Base-by-base conservation (phyloP, 2,888 invertebrate species). In the Cryptophagus acutangulus region DNA sequence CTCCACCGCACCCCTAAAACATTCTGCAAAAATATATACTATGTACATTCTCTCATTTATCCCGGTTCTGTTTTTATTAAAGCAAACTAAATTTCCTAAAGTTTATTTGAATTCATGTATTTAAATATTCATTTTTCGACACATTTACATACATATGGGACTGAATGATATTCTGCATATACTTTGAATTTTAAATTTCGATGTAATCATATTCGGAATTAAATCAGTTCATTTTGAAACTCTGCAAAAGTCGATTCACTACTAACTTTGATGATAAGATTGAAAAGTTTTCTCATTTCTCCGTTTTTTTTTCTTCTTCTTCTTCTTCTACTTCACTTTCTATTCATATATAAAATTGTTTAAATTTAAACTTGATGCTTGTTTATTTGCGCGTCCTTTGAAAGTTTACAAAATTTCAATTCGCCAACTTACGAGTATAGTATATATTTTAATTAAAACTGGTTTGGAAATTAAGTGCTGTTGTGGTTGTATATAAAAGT, bases 221-320 rank as follows among this genome's bases (percentile, higher is more conserved):
- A 68, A 69, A 69, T 70, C 69, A 70, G 68, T 67, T 66, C 65
- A 64, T 68, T 67, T n/a, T n/a, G n/a, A n/a, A n/a, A n/a, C n/a
- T n/a, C n/a, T 20, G 24, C 24, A 20, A 20, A 20, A 20, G 62
- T 65, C 64, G 58, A 65, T 64, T 62, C 59, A 49, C 50, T 48
- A 52, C 51, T 47, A 65, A 64, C 60, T 66, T 64, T 60, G 63
- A 63, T 62, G 63, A 65, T 63, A 63, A 64, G 65, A 64, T 63
- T 63, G 63, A 54, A 61, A 66, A 65, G 59, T 65, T 66, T 59
- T 49, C 49, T 49, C 38, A 44, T 52, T 49, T 35, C 25, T 36
- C 10, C 39, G 14, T 20, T 2, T 40, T 38, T 16, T 36, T 36
- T 41, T 33, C 36, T 42, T 41, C 24, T 20, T 8, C 24, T n/a